These are phyloP conservation scores for Dysmachus trigonus DNA, from an alignment of 2,888 invertebrate genomes.

Conservation along the genomic window DNA sequence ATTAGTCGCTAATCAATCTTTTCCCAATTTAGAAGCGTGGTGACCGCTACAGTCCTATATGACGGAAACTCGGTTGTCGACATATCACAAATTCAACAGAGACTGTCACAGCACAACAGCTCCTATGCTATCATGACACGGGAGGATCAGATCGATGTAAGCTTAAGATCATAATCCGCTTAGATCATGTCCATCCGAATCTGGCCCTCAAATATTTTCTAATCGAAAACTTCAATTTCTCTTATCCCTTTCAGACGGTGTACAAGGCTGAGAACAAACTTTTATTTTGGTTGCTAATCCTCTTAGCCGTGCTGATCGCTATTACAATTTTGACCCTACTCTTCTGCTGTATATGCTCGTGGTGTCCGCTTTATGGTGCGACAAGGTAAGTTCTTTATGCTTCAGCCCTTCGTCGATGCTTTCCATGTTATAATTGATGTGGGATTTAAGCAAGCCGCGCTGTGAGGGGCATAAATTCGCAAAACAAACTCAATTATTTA, in stretches of 20 bases:
- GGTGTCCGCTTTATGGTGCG: slow-evolving; percentile 84
- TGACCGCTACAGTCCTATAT: slow-evolving; percentile 76
- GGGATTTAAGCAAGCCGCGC: slow-evolving; percentile 4
- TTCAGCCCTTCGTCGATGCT: background rate
- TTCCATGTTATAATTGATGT: background rate
- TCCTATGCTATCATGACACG: slow-evolving; percentile 61
- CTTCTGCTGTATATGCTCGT: slow-evolving; percentile 84
- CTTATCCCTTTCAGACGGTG: slow-evolving; percentile 68
- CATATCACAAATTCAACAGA: slow-evolving; percentile 75
- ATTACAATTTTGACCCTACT: slow-evolving; percentile 76
- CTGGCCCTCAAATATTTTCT: background rate
- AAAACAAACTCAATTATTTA: slow-evolving; percentile 31
- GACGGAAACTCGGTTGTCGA: slow-evolving; percentile 75
- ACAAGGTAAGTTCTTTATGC: slow-evolving; percentile 68
- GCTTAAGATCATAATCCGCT: slow-evolving; percentile 48
- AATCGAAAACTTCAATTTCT: background rate
- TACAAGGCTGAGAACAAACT: slow-evolving; percentile 78
- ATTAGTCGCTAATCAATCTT: background rate
- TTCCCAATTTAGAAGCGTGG: slow-evolving; percentile 69
- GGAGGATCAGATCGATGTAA: slow-evolving; percentile 60
- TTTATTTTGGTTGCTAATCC: slow-evolving; percentile 80
- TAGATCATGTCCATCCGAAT: background rate
- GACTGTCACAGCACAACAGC: slow-evolving; percentile 65
- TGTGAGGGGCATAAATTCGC: background rate
- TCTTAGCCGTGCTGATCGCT: slow-evolving; percentile 78